Conservation (phyloP, 1,140 invertebrate species). For the Drosophila sucinea region DNA sequence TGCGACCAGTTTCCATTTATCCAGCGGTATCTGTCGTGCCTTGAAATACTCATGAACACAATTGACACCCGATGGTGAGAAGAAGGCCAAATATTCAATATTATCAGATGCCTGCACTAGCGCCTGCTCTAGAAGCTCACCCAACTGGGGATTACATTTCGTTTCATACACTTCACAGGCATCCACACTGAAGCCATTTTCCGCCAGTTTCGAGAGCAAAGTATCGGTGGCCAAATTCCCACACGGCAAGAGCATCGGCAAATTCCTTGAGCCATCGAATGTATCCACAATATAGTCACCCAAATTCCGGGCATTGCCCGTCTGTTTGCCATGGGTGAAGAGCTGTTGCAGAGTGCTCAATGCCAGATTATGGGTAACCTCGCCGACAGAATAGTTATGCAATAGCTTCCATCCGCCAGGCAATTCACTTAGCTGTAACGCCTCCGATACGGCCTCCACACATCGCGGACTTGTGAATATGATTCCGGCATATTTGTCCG, state of each 20-base stretch:
- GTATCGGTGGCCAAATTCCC: conserved; percentile 84
- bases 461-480: conserved; percentile 85
- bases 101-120: conserved; percentile 74
- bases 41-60: conserved; percentile 70
- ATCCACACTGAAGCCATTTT: conserved; percentile 83
- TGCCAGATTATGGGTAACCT: conserved; percentile 83
- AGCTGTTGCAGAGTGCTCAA: conserved; percentile 83
- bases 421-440: conserved; percentile 81
- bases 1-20: conserved; percentile 77
- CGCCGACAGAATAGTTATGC: conserved; percentile 84
- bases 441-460: conserved; percentile 83
- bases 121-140: conserved; percentile 83
- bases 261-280: conserved; percentile 73
- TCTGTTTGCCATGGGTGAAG: conserved; percentile 83
- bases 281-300: conserved; percentile 84
- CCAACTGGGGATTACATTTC: conserved; percentile 82
- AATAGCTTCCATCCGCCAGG: conserved; percentile 84
- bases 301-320: conserved; percentile 84
- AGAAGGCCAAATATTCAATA: conserved; percentile 84
- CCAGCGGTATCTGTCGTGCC: conserved; percentile 51
- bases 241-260: conserved; percentile 84
- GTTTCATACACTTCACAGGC: conserved; percentile 85
- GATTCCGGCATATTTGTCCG: conserved; percentile 84
- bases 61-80: conserved; percentile 84
- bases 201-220: conserved; percentile 82